A percentile compares a stretch with the other conserved stretches of the same genome.
phyloP scores from a whole-genome alignment of 2,797 vertebrate genomes.

The Chaetodon trifasciatus region DNA sequence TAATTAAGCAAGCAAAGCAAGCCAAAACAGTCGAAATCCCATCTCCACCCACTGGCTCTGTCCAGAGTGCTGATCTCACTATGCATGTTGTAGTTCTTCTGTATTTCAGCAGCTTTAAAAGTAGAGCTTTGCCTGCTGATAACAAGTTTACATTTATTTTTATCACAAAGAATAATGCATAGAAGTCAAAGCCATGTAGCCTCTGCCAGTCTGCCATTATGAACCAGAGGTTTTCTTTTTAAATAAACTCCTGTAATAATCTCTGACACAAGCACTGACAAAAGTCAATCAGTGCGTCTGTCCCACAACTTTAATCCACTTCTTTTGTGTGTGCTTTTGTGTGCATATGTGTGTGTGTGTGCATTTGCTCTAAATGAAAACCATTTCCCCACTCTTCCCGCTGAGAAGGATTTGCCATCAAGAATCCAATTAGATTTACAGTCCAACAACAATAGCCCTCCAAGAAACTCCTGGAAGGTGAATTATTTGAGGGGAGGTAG shows the following conservation, averaged over 20 bases:
- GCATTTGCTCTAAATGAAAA: conserved; percentile 54
- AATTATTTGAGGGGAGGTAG: conserved; percentile 17
- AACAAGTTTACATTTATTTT: background rate
- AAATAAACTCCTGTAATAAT: conserved; percentile 25
- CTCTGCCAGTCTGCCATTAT: background rate
- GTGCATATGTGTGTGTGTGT: background rate
- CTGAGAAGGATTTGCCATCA: conserved; percentile 53
- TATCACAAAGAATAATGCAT: background rate
- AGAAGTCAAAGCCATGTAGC: background rate
- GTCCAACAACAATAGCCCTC: conserved; percentile 40
- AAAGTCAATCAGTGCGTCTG: conserved; percentile 11
- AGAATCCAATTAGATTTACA: conserved; percentile 66
- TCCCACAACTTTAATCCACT: conserved; percentile 40
- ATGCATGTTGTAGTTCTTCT: background rate
- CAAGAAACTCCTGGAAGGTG: conserved; percentile 29
- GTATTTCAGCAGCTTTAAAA: background rate
- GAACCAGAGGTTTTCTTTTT: conserved; percentile 9
- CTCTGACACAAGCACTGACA: conserved; percentile 11
- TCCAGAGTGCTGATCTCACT: conserved; percentile 10
- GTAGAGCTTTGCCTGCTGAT: background rate
- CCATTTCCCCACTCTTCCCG: conserved; percentile 23
- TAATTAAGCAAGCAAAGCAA: background rate
- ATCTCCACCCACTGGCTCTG: background rate
- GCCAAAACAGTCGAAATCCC: background rate
- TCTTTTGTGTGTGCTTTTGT: conserved; percentile 29